Evolutionary conservation across 2,113 vertebrate species (phyloP).

Genomic region (Menidia beryllina): DNA sequence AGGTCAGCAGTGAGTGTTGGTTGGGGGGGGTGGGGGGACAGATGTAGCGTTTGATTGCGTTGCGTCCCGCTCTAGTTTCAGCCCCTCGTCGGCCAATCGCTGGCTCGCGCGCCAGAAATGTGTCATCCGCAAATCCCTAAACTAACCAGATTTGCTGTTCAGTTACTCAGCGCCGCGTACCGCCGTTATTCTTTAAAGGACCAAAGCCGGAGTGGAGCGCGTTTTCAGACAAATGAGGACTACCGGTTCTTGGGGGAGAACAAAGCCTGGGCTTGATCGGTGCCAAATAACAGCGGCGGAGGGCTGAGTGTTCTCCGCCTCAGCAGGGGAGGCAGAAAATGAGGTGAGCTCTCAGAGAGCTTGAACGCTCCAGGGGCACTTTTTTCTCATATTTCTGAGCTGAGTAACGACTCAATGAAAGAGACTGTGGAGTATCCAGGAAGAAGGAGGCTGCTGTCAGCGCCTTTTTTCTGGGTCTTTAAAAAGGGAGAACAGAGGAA

Average conservation of each 20-base stretch:
- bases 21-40: constrained; percentile 21
- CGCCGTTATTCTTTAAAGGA: neutral
- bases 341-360: constrained; percentile 51
- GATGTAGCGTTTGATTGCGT: constrained; percentile 52
- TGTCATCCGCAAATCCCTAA: constrained; percentile 29
- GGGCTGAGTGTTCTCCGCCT: constrained; percentile 4
- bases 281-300: constrained; percentile 19
- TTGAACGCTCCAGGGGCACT: constrained; percentile 48
- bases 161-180: constrained; percentile 10
- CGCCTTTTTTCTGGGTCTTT: constrained; percentile 48
- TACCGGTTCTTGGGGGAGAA: constrained; percentile 1
- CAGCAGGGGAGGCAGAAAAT: constrained; percentile 16
- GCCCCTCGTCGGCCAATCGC: constrained; percentile 1
- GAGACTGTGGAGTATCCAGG: constrained; percentile 38
- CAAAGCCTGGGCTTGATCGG: constrained; percentile 21
- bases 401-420: constrained; percentile 61
- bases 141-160: constrained; percentile 32
- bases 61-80: constrained; percentile 26
- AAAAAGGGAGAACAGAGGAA: constrained; percentile 41
- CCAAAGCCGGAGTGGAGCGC: neutral
- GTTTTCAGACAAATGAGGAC: neutral
- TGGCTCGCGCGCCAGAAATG: constrained; percentile 4
- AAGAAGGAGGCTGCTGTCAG: constrained; percentile 47
- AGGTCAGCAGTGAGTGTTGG: constrained; percentile 27
- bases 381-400: constrained; percentile 66